These are phyloP conservation scores for Hypocryptadius cinnamomeus DNA, from an alignment of 2,113 vertebrate genomes.

Conservation along the genomic window DNA sequence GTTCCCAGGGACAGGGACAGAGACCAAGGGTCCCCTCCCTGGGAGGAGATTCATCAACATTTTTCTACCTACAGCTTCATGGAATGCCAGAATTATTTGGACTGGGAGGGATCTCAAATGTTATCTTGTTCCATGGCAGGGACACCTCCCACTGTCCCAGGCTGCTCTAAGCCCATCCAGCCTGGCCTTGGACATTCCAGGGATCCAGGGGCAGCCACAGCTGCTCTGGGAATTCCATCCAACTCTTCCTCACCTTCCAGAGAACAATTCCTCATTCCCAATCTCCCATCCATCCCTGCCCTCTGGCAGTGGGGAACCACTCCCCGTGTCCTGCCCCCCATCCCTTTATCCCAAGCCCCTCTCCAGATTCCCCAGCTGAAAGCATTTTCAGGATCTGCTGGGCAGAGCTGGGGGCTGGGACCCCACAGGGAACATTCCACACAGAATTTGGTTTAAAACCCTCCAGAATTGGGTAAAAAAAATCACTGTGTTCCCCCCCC, in stretches of 20 bases:
- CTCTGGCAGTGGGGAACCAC: neutral
- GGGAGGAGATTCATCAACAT: too few relatives aligned
- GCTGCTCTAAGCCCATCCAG: neutral
- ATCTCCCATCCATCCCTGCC: neutral
- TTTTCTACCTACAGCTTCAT: neutral
- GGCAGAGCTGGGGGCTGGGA: neutral
- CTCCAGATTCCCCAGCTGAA: neutral
- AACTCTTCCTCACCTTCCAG: neutral
- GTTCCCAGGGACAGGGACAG: rapidly evolving
- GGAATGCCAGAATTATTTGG: neutral
- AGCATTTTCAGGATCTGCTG: neutral
- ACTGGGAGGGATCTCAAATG: neutral
- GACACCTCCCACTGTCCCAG: neutral
- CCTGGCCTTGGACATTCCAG: neutral
- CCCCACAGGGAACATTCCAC: rapidly evolving
- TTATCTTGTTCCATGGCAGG: too few relatives aligned
- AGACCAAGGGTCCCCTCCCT: neutral
- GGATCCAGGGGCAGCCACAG: neutral
- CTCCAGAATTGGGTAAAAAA: rapidly evolving
- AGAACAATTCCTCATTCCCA: neutral
- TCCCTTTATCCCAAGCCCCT: neutral
- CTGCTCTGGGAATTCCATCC: neutral
- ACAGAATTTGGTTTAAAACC: neutral
- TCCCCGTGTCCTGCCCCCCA: neutral
- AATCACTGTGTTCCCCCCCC: rapidly evolving